These are phyloP conservation scores for Ginglymostoma cirratum DNA, from an alignment of 2,113 vertebrate species.

Conservation along the genomic window DNA sequence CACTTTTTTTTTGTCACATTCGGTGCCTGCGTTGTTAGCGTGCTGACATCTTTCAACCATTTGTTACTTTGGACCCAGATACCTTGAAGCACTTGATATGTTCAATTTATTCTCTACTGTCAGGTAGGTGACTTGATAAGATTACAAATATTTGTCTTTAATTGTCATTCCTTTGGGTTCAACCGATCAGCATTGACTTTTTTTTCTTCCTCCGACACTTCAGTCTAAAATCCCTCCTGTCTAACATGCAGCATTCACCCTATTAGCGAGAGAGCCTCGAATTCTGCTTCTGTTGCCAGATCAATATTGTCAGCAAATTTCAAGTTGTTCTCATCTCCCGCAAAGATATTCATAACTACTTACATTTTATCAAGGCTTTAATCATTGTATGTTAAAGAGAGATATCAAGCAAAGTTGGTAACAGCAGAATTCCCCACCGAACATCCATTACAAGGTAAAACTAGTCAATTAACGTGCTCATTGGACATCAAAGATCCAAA, in stretches of 20 bases:
- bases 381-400: neutral
- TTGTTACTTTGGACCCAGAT: slow-evolving; percentile 3
- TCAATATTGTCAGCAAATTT: slow-evolving; percentile 1
- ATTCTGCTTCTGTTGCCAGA: neutral
- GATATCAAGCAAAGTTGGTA: neutral
- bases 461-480: neutral
- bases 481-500: neutral
- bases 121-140: neutral
- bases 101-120: slow-evolving; percentile 12
- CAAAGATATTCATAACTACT: neutral
- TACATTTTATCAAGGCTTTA: neutral
- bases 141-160: neutral
- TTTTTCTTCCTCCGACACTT: neutral
- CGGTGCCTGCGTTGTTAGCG: neutral
- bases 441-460: neutral
- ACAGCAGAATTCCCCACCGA: neutral
- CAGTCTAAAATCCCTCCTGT: neutral
- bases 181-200: neutral
- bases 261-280: neutral
- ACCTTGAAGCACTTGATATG: neutral
- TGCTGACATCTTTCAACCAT: neutral
- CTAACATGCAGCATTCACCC: neutral
- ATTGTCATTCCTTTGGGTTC: neutral
- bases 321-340: neutral
- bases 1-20: neutral